Evolutionary conservation across 1,140 invertebrate genomes (phyloP).

Genomic region (Brachionus paranguensis): DNA sequence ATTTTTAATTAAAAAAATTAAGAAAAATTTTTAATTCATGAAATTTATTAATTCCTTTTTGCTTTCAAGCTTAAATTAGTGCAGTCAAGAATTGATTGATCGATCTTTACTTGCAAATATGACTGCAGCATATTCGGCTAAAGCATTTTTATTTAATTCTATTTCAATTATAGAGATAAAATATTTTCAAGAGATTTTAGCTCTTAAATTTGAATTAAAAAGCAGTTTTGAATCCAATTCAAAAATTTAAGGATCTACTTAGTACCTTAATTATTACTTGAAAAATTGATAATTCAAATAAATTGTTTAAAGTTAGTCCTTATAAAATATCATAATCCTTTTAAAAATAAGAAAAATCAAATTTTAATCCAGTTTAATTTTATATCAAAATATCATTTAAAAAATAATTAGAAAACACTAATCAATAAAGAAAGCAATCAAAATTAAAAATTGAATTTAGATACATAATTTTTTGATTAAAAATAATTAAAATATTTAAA

Average conservation of each 20-base stretch:
- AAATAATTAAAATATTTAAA: no score
- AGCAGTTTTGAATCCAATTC: neutral
- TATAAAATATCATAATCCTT: neutral
- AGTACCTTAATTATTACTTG: neutral
- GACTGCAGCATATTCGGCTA: neutral
- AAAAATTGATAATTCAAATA: neutral
- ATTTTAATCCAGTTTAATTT: no score
- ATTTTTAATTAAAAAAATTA: neutral
- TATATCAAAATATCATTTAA: no score
- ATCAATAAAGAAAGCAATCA: no score
- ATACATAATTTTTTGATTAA: no score
- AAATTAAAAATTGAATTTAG: no score
- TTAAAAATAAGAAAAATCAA: no score
- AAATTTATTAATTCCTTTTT: neutral
- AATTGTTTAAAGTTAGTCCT: neutral
- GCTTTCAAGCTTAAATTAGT: neutral
- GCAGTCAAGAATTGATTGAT: neutral
- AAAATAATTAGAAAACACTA: no score
- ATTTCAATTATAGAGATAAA: no score
- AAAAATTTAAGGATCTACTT: neutral
- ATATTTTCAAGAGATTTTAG: neutral
- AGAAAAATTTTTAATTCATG: neutral
- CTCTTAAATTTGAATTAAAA: neutral
- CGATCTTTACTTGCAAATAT: neutral
- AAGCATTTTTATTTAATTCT: neutral